A percentile compares a stretch with the other conserved stretches of the same genome.
Evolutionary conservation across 2,888 invertebrate species (phyloP).

Genomic region (Drosophila fulvimacula): DNA sequence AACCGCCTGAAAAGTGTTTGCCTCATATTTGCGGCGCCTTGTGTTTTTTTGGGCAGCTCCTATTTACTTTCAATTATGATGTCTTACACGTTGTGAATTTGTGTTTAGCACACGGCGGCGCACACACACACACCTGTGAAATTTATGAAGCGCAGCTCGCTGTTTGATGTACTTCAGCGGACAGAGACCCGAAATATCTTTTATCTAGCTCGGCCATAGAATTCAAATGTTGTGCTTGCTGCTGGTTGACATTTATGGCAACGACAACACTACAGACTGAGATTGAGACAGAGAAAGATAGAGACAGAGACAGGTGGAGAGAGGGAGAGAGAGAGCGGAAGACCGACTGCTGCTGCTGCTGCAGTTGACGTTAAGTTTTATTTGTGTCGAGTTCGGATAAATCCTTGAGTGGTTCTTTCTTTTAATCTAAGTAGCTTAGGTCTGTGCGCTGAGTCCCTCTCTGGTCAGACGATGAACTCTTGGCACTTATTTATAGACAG

Average conservation of each 20-base stretch:
- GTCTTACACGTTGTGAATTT: constrained; percentile 17
- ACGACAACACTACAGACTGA: constrained; percentile 2
- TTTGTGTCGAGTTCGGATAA: constrained; percentile 58
- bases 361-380: constrained; percentile 57
- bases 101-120: constrained; percentile 20
- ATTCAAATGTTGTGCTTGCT: constrained; percentile 34
- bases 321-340: not conserved
- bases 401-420: constrained; percentile 55
- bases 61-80: constrained; percentile 51
- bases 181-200: constrained; percentile 14
- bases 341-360: constrained; percentile 33
- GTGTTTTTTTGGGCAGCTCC: constrained; percentile 21
- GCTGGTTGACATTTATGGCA: constrained; percentile 56
- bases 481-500: constrained; percentile 19
- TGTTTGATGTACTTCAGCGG: constrained; percentile 18
- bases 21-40: constrained; percentile 31
- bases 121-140: constrained; percentile 27
- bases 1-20: constrained; percentile 46
- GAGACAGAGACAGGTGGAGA: not conserved
- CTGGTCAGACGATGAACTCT: constrained; percentile 13
- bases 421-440: constrained; percentile 69
- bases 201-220: constrained; percentile 17
- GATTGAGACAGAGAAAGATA: not conserved
- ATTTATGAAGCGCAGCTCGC: constrained; percentile 32
- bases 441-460: constrained; percentile 25